Evolutionary conservation across 2,888 invertebrate species (phyloP).

Genomic region (Scaptomyza cyrtandrae): DNA sequence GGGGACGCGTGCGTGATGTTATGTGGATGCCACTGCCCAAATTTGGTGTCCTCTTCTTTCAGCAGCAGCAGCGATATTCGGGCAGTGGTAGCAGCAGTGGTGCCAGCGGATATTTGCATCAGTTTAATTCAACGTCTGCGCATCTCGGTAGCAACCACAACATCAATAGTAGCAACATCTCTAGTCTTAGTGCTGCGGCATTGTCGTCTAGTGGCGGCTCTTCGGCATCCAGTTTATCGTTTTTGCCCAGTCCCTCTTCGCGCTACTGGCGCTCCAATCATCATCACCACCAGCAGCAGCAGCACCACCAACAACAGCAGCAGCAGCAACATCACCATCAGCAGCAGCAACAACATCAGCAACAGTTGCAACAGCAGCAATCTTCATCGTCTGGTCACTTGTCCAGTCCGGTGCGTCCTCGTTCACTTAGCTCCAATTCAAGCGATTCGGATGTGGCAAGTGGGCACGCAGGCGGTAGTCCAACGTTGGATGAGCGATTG

Average conservation of each 20-base stretch:
- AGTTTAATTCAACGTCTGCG: conserved; percentile 40
- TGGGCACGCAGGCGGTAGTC: conserved; percentile 86
- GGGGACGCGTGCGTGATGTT: conserved; percentile 87
- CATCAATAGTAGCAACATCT: conserved; percentile 79
- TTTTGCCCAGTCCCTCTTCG: conserved; percentile 70
- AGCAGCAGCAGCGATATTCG: conserved; percentile 72
- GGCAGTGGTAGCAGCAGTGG: conserved; percentile 24
- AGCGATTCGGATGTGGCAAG: conserved; percentile 87
- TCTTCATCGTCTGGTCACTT: conserved; percentile 84
- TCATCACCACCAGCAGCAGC: conserved; percentile 73
- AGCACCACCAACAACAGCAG: conserved; percentile 49
- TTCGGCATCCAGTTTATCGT: conserved; percentile 58
- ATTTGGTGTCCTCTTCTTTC: conserved; percentile 91
- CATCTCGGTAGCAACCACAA: conserved; percentile 30
- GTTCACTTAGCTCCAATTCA: conserved; percentile 90
- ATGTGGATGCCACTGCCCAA: conserved; percentile 94
- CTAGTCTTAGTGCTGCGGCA: conserved; percentile 80
- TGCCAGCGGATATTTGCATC: conserved; percentile 54
- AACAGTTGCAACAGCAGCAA: conserved; percentile 30
- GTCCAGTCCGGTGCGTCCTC: conserved; percentile 88
- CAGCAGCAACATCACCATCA: conserved; percentile 55
- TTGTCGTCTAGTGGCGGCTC: conserved; percentile 68
- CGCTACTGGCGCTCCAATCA: conserved; percentile 79
- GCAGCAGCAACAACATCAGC: conserved; percentile 56
- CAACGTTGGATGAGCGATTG: conserved; percentile 95